A percentile compares a stretch with the other conserved stretches of the same genome.
phyloP scores from a whole-genome alignment of 92 coral and sea anemone genomes.

The Palythoa caribaeorum region DNA sequence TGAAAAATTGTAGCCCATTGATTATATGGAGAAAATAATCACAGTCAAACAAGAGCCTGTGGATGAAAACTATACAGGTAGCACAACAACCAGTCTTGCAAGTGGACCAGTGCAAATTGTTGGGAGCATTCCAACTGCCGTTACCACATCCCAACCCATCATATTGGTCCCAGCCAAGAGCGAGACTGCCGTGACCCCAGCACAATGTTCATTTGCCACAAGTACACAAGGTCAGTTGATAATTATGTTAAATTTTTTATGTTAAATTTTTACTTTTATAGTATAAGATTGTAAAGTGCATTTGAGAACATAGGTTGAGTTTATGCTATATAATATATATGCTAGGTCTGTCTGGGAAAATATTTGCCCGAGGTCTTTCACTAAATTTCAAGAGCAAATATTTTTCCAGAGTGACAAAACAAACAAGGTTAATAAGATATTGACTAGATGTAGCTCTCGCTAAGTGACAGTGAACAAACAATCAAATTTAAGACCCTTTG shows the following conservation, averaged over 20 bases:
- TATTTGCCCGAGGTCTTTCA: too few relatives aligned
- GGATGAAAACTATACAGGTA: slow-evolving; percentile 68
- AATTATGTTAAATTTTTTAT: too few relatives aligned
- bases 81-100: slow-evolving; percentile 24
- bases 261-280: too few relatives aligned
- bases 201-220: slow-evolving; percentile 39
- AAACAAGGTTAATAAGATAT: too few relatives aligned
- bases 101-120: slow-evolving; percentile 39
- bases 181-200: slow-evolving; percentile 29
- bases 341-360: too few relatives aligned
- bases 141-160: slow-evolving; percentile 20
- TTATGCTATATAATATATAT: too few relatives aligned
- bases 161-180: slow-evolving; percentile 48
- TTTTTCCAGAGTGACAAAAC: too few relatives aligned
- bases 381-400: too few relatives aligned
- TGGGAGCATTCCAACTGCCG: slow-evolving; percentile 13
- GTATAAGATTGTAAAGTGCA: too few relatives aligned
- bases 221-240: slow-evolving; percentile 37
- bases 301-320: too few relatives aligned
- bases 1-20: slow-evolving; percentile 43
- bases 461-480: background rate
- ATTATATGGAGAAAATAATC: slow-evolving; percentile 93
- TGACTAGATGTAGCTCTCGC: too few relatives aligned
- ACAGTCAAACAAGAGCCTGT: slow-evolving; percentile 92
- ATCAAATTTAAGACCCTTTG: slow-evolving; percentile 19